These are phyloP conservation scores for Serripes groenlandicus DNA, from an alignment of 2,888 invertebrate genomes.

Conservation along the genomic window DNA sequence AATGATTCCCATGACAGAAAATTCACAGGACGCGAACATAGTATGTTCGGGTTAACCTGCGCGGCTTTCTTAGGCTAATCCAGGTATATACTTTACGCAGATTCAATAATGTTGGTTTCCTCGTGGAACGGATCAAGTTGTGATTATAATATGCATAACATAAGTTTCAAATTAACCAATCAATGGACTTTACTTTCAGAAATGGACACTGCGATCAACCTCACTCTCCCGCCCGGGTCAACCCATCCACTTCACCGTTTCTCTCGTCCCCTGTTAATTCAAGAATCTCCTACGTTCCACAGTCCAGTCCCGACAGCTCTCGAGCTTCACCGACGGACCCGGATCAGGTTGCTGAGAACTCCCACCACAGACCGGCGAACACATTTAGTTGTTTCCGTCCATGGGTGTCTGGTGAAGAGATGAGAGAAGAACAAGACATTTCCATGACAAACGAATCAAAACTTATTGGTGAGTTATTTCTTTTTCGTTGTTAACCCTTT, in stretches of 20 bases:
- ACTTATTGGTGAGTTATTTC: background rate
- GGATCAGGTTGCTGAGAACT: background rate
- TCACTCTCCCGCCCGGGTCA: slow-evolving; percentile 56
- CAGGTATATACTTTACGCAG: background rate
- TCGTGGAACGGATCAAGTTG: too few relatives aligned
- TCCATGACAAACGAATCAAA: background rate
- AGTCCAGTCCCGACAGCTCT: slow-evolving; percentile 46
- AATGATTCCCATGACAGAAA: too few relatives aligned
- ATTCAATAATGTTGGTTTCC: background rate
- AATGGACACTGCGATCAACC: slow-evolving; percentile 49
- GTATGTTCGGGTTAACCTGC: background rate
- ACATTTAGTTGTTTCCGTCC: slow-evolving; percentile 72
- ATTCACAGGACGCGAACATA: too few relatives aligned
- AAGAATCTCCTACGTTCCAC: slow-evolving; percentile 31
- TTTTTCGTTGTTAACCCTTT: background rate
- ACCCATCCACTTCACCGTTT: slow-evolving; percentile 55
- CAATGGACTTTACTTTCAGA: too few relatives aligned
- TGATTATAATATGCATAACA: too few relatives aligned
- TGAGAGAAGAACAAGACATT: background rate
- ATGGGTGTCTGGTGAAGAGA: slow-evolving; percentile 65
- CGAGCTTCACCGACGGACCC: slow-evolving; percentile 17
- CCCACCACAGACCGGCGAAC: background rate
- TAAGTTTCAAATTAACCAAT: too few relatives aligned
- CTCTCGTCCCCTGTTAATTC: slow-evolving; percentile 45
- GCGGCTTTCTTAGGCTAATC: background rate